These are phyloP conservation scores for Catocala nupta DNA, from an alignment of 2,888 invertebrate species.

Conservation along the genomic window DNA sequence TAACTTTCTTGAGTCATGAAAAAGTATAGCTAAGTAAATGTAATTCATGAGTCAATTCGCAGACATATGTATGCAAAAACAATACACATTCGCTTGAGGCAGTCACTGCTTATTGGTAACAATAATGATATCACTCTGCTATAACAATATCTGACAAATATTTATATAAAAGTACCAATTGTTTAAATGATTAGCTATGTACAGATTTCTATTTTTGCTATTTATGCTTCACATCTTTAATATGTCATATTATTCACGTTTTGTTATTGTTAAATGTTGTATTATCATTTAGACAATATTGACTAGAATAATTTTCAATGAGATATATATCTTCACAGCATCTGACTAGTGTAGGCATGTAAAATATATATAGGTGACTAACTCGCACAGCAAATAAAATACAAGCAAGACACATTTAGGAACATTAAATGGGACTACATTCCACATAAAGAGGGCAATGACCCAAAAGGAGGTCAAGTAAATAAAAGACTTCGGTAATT, in stretches of 20 bases:
- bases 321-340: no score
- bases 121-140: slow-evolving; percentile 24
- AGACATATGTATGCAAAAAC: slow-evolving; percentile 25
- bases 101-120: slow-evolving; percentile 17
- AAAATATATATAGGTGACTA: slow-evolving; percentile 29
- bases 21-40: background rate
- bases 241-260: no score
- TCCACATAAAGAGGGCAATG: slow-evolving; percentile 63
- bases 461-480: slow-evolving; percentile 67
- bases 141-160: slow-evolving; percentile 9
- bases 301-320: no score
- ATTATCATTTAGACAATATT: no score
- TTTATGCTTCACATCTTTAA: background rate
- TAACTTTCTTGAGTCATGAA: background rate
- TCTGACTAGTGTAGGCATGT: slow-evolving; percentile 22
- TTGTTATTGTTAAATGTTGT: no score
- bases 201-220: no score
- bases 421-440: slow-evolving; percentile 27
- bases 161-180: slow-evolving; percentile 15
- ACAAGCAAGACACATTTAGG: slow-evolving; percentile 23
- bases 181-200: background rate
- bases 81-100: slow-evolving; percentile 43
- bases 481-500: slow-evolving; percentile 54
- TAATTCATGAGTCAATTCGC: slow-evolving; percentile 20
- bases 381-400: slow-evolving; percentile 46